Percentiles rank a stretch among this genome's conserved stretches.
These are phyloP conservation scores for Dioctria rufipes DNA, from an alignment of 2,888 invertebrate genomes.

Conservation along the genomic window DNA sequence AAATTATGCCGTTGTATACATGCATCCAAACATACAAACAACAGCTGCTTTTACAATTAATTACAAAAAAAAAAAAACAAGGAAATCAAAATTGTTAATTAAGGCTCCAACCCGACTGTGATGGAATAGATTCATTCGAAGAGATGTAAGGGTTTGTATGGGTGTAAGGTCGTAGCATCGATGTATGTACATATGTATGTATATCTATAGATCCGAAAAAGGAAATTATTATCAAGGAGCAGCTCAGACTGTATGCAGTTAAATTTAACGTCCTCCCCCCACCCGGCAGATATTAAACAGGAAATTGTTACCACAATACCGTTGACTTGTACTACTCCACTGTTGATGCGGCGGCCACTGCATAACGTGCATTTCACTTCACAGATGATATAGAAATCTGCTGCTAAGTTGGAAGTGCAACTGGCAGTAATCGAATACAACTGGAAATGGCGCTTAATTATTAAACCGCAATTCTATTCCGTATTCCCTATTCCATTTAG, in stretches of 20 bases:
- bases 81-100: too few relatives aligned
- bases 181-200: too few relatives aligned
- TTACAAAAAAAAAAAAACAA: too few relatives aligned
- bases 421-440: constrained; percentile 28
- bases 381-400: neutral
- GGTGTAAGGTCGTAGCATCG: too few relatives aligned
- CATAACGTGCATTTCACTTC: neutral
- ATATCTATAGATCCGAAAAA: neutral
- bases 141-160: too few relatives aligned
- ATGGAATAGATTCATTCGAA: too few relatives aligned
- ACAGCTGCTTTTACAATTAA: too few relatives aligned
- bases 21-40: too few relatives aligned
- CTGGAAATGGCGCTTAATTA: constrained; percentile 38
- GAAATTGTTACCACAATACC: constrained; percentile 6
- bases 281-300: neutral
- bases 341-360: neutral
- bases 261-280: neutral
- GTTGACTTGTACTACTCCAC: neutral
- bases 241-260: neutral
- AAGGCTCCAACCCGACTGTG: too few relatives aligned
- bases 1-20: too few relatives aligned
- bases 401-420: constrained; percentile 16
- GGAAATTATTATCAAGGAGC: neutral
- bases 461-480: constrained; percentile 16
- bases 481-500: neutral